Evolutionary conservation across 2,797 vertebrate species (phyloP).

Genomic region (Coranthus polyacanthus): DNA sequence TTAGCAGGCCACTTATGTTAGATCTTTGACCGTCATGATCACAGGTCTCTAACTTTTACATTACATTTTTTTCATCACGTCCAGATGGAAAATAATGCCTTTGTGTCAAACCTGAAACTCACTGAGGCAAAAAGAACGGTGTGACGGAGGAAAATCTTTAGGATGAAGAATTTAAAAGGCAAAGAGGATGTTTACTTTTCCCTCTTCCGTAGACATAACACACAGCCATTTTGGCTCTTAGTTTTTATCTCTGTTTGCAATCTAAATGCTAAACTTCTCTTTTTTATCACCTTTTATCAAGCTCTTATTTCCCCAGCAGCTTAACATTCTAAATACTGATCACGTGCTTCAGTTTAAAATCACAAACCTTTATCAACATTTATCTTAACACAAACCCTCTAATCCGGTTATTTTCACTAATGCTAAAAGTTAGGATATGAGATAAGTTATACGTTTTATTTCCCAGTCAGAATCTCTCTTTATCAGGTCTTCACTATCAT

Average conservation of each 20-base stretch:
- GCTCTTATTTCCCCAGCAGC: neutral
- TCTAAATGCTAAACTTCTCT: neutral
- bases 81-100: neutral
- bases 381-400: neutral
- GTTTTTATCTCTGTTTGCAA: neutral
- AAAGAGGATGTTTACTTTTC: too few relatives aligned
- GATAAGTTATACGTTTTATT: too few relatives aligned
- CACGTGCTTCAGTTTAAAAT: neutral
- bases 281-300: slow-evolving; percentile 11
- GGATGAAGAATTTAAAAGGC: neutral
- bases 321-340: neutral
- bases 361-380: neutral
- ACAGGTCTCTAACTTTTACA: too few relatives aligned
- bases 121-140: too few relatives aligned
- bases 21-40: neutral
- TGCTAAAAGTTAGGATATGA: neutral
- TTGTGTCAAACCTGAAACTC: neutral
- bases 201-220: neutral
- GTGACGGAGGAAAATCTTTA: too few relatives aligned
- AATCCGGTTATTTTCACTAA: neutral
- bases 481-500: neutral
- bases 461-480: neutral
- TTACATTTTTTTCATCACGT: neutral
- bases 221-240: neutral
- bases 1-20: too few relatives aligned